Percentiles rank a stretch among this genome's conserved stretches.
phyloP scores from a whole-genome alignment of 2,113 vertebrate genomes.

The Guaruba guarouba region DNA sequence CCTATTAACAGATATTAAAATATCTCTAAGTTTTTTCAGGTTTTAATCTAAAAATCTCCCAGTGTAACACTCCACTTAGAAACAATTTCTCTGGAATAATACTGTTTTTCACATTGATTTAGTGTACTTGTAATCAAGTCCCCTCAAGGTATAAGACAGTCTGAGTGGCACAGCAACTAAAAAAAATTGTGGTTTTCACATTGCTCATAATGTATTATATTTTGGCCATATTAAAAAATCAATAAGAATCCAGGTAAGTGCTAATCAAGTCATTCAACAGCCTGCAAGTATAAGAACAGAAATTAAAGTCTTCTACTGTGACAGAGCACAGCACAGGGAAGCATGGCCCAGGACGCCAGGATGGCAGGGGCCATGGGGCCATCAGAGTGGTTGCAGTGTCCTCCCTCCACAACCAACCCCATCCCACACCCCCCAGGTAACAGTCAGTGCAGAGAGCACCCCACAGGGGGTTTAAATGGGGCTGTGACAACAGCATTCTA shows the following conservation, averaged over 20 bases:
- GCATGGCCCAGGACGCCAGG: too few relatives aligned
- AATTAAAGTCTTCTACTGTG: background rate
- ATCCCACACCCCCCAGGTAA: background rate
- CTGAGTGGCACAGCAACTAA: background rate
- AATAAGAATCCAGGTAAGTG: background rate
- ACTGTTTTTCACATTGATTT: background rate
- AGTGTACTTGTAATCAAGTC: background rate
- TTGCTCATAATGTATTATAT: background rate
- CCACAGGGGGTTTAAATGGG: background rate
- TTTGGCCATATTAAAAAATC: background rate
- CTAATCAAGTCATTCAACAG: background rate
- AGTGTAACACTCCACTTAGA: background rate
- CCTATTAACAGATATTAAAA: background rate
- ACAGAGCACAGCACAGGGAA: background rate
- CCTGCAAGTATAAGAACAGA: background rate
- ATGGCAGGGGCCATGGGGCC: rapidly evolving
- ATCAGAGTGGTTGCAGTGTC: background rate
- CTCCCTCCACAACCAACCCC: background rate
- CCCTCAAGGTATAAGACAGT: background rate
- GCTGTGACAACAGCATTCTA: rapidly evolving
- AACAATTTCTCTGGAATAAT: background rate
- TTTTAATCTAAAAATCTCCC: background rate
- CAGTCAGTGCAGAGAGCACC: background rate
- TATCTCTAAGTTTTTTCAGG: background rate
- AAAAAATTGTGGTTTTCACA: background rate